Evolutionary conservation across 2,113 vertebrate species (phyloP).

Genomic region (Anser cygnoides): DNA sequence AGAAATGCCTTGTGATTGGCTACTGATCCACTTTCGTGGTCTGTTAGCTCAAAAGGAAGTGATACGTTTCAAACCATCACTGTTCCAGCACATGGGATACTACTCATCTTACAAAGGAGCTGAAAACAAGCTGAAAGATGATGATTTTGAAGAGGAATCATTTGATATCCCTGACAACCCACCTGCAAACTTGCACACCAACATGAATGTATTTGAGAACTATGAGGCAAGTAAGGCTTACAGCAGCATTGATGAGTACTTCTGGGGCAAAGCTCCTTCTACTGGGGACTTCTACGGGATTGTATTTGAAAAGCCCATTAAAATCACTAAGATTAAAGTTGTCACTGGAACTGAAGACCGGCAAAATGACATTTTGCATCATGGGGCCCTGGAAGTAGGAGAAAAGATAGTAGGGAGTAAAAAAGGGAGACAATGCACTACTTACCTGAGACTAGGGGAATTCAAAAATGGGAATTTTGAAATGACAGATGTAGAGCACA

Average conservation of each 20-base stretch:
- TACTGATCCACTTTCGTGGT: conserved; percentile 93
- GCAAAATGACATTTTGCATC: conserved; percentile 93
- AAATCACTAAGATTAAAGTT: conserved; percentile 94
- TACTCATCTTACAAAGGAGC: conserved; percentile 97
- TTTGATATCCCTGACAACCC: conserved; percentile 97
- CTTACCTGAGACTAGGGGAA: conserved; percentile 91
- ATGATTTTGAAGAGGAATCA: conserved; percentile 97
- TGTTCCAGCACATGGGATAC: conserved; percentile 99
- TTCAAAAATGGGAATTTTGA: conserved; percentile 95
- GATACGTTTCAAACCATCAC: conserved; percentile 96
- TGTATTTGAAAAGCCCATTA: conserved; percentile 89
- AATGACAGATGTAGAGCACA: conserved; percentile 90
- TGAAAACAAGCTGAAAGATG: conserved; percentile 97
- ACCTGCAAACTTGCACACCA: conserved; percentile 90
- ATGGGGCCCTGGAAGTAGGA: conserved; percentile 93
- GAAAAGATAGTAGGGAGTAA: conserved; percentile 85
- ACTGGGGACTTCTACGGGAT: conserved; percentile 91
- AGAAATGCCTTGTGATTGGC: conserved; percentile 99
- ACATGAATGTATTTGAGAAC: conserved; percentile 97
- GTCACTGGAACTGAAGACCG: conserved; percentile 93
- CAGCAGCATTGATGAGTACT: conserved; percentile 94
- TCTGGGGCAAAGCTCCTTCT: conserved; percentile 95
- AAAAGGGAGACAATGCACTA: conserved; percentile 87
- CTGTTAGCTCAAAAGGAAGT: conserved; percentile 94
- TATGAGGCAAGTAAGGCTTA: conserved; percentile 95